phyloP scores from a whole-genome alignment of 2,797 vertebrate species.

The Chanos chanos region DNA sequence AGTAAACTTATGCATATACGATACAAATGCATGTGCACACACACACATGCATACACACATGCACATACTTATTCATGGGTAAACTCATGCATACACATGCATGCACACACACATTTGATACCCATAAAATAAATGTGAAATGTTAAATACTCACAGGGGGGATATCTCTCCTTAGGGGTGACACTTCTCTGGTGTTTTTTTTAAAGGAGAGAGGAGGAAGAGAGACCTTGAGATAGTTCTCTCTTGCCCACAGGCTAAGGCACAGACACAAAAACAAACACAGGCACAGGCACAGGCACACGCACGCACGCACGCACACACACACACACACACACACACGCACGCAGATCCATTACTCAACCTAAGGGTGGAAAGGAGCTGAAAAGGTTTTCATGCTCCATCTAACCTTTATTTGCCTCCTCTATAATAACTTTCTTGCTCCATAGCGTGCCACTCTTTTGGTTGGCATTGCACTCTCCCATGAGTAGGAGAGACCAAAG shows the following conservation, averaged over 20 bases:
- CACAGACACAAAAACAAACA: neutral
- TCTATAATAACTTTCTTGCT: constrained; percentile 69
- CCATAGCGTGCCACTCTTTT: constrained; percentile 61
- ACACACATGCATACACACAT: neutral
- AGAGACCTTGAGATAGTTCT: too few relatives aligned
- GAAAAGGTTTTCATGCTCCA: constrained; percentile 61
- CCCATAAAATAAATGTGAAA: too few relatives aligned
- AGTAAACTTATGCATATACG: too few relatives aligned
- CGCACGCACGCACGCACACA: neutral
- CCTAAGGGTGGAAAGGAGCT: too few relatives aligned
- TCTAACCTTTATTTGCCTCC: constrained; percentile 62
- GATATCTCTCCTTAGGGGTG: too few relatives aligned
- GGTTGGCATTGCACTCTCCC: constrained; percentile 57
- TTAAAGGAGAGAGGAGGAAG: too few relatives aligned
- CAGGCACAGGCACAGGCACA: neutral
- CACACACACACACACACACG: neutral
- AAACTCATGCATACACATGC: neutral
- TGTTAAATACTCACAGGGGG: too few relatives aligned
- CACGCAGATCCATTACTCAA: neutral
- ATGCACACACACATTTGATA: neutral
- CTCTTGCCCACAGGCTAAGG: too few relatives aligned
- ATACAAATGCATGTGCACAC: neutral
- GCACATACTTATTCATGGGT: neutral
- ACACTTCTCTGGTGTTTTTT: too few relatives aligned
- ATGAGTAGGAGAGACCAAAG: constrained; percentile 47